phyloP scores from a whole-genome alignment of 2,113 vertebrate genomes.

The Eubucco bourcierii region DNA sequence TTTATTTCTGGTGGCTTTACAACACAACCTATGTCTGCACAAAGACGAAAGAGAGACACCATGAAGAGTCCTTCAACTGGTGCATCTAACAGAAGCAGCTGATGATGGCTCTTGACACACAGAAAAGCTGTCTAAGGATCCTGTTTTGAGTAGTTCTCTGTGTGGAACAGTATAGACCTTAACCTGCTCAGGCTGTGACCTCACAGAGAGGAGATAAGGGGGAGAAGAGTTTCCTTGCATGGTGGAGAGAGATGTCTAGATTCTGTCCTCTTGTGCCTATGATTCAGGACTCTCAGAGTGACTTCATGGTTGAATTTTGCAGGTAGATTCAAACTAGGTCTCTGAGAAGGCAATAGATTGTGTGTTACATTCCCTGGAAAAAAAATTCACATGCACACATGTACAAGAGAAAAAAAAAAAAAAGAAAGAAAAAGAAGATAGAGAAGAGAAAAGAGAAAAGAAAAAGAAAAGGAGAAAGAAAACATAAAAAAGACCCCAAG shows the following conservation, averaged over 20 bases:
- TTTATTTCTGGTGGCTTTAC: neutral
- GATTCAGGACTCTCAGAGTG: neutral
- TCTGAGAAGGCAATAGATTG: neutral
- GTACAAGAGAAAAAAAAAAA: no score
- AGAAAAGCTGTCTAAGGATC: neutral
- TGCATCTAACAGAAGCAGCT: neutral
- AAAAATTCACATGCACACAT: neutral
- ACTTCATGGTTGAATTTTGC: neutral
- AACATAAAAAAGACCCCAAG: neutral
- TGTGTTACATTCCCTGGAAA: neutral
- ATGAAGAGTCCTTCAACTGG: neutral
- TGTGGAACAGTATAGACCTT: neutral
- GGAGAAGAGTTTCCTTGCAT: neutral
- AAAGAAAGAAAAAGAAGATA: no score
- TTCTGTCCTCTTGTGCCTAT: neutral
- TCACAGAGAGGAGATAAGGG: neutral
- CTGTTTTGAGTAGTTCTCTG: neutral
- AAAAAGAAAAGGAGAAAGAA: no score
- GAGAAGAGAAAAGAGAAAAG: no score
- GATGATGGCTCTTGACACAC: neutral
- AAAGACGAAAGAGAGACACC: neutral
- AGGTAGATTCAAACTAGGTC: neutral
- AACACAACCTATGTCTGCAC: neutral
- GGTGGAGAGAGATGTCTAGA: neutral
- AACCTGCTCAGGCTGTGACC: neutral